Evolutionary conservation across 2,113 vertebrate genomes (phyloP).

Genomic region (Ahaetulla prasina): DNA sequence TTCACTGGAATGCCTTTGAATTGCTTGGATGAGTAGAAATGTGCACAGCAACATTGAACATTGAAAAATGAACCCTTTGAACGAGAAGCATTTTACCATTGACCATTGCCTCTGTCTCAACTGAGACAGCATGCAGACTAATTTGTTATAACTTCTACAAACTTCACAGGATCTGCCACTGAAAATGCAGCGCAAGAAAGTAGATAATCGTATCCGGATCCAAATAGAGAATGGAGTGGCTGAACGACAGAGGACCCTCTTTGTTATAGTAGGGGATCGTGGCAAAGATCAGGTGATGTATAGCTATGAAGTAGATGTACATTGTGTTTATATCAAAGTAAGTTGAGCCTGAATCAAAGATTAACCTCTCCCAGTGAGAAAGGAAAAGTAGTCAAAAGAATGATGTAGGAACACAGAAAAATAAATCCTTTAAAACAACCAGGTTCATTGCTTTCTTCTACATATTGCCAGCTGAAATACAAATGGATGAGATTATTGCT

Average conservation of each 20-base stretch:
- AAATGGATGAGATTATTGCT: too few species aligned
- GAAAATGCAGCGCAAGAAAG: conserved; percentile 88
- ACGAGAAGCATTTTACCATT: background rate
- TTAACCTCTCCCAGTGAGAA: background rate
- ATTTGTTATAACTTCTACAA: background rate
- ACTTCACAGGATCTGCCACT: conserved; percentile 41
- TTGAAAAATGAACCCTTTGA: background rate
- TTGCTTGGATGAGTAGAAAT: background rate
- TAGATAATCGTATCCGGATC: conserved; percentile 93
- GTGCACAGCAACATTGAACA: background rate
- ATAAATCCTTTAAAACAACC: background rate
- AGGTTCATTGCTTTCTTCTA: background rate
- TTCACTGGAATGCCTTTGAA: background rate
- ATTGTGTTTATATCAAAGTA: background rate
- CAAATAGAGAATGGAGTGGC: conserved; percentile 96
- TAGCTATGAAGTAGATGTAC: background rate
- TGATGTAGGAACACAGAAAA: background rate
- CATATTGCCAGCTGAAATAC: background rate
- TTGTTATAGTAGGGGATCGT: conserved; percentile 90
- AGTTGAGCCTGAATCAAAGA: background rate
- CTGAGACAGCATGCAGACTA: background rate
- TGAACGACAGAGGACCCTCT: conserved; percentile 81
- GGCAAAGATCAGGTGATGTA: conserved; percentile 88
- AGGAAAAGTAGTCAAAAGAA: background rate
- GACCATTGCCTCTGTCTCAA: background rate